Evolutionary conservation across 2,888 invertebrate species (phyloP).

Genomic region (Erpobdella octoculata): DNA sequence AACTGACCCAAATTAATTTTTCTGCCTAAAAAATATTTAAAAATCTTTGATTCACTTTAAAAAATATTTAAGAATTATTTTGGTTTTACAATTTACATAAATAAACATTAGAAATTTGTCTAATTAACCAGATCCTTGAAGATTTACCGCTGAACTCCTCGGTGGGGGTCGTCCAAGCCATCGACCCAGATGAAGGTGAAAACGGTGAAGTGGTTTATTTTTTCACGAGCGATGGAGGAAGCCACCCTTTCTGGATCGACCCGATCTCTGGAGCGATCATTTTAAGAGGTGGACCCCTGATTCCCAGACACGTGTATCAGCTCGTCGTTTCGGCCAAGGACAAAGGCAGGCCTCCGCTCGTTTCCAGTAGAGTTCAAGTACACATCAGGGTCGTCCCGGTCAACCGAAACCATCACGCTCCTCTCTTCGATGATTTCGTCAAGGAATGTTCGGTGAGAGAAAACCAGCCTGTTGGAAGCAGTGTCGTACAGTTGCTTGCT

Average conservation of each 20-base stretch:
- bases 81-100: neutral
- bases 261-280: neutral
- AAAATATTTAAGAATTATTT: neutral
- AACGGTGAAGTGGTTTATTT: neutral
- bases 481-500: neutral
- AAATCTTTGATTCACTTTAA: neutral
- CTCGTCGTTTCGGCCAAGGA: neutral
- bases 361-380: neutral
- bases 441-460: constrained; percentile 4
- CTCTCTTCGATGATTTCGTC: neutral
- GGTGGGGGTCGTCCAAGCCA: neutral
- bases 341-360: neutral
- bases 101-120: too few species aligned
- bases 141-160: neutral
- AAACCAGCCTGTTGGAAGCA: neutral
- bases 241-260: neutral
- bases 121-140: neutral
- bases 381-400: neutral
- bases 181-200: constrained; percentile 5
- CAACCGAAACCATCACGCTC: neutral
- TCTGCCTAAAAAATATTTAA: neutral
- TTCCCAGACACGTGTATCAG: neutral
- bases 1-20: neutral
- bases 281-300: neutral
- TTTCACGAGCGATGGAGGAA: neutral